Evolutionary conservation across 2,888 invertebrate genomes (phyloP).

Genomic region (Stenodera caucasica): DNA sequence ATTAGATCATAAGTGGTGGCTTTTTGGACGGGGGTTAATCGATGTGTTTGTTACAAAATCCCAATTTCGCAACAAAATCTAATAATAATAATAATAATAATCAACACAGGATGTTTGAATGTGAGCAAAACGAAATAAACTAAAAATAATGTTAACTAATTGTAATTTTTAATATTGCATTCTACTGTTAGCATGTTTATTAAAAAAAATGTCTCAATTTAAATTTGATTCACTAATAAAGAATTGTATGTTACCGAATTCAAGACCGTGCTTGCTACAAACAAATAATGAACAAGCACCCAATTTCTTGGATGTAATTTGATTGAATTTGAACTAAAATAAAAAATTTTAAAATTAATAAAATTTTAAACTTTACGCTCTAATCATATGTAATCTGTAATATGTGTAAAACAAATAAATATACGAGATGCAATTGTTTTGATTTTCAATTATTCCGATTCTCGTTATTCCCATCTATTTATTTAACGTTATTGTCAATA

Average conservation of each 20-base stretch:
- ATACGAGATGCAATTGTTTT: slow-evolving; percentile 13
- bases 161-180: slow-evolving; percentile 38
- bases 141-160: slow-evolving; percentile 32
- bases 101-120: neutral
- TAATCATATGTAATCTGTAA: slow-evolving; percentile 31
- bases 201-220: slow-evolving; percentile 22
- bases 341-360: slow-evolving; percentile 8
- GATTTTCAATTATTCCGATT: neutral
- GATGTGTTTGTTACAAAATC: slow-evolving; percentile 1
- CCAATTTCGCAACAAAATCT: neutral
- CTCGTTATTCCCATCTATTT: neutral
- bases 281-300: slow-evolving; percentile 15
- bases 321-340: slow-evolving; percentile 24
- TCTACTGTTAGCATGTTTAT: slow-evolving; percentile 27
- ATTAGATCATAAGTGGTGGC: slow-evolving; percentile 1
- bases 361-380: slow-evolving; percentile 24
- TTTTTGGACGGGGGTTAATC: neutral
- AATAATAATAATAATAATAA: neutral
- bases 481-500: neutral
- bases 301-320: slow-evolving; percentile 23
- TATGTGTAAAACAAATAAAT: slow-evolving; percentile 31
- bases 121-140: neutral
- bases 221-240: slow-evolving; percentile 2
- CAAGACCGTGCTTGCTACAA: slow-evolving; percentile 23
- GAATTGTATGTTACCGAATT: slow-evolving; percentile 15